Base-by-base conservation (phyloP, 1,140 invertebrate genomes). In the Lucilia sericata region DNA sequence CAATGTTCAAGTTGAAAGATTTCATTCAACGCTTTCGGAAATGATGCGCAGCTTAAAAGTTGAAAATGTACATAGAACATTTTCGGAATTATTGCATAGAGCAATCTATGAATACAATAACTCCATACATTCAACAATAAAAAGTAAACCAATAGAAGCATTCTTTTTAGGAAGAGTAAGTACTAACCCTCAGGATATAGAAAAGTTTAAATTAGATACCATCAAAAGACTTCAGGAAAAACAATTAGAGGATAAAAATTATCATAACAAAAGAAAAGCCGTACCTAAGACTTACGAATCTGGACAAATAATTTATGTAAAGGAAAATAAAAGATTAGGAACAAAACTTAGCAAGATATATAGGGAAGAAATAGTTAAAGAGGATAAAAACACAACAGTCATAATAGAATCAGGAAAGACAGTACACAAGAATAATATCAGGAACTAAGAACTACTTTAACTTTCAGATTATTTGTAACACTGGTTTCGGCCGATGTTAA, bases 1-100 rank as follows among this genome's bases (percentile, higher is more conserved):
- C 9, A 80, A 80, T 49, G 76, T 36, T 10, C 84, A 85, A 78
- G 30, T 86, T 25, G 84, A 85, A 85, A 42, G 85, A 10, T 49
- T 65, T 82, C 10, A 14, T 84, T 85, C 85, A 9, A 86, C 85
- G 14, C n/a, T 86, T 51, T 42, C 84, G 21, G 85, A 85, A 85
- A 82, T 86, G 12, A 84, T 85, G 55, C 55, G 81, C 34, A 83
- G 84, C n/a, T 21, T 85, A 13, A 84, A 84, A 36, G 80, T 49
- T 21, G 78, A 86, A n/a, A 5, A 51, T 7, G 47, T n/a, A 1
- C 51, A 83, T 9, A 8, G 36, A 49, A 21, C 42, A 21, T 81
- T 86, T n/a, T 47, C 82, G 36, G 80, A 82, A 78, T 30, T 86
- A 42, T 55, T 80, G 17, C 30, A 84, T 14, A 83, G 21, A 82